Base-by-base conservation (phyloP, 2,113 vertebrate genomes). In the Pelecanus crispus region DNA sequence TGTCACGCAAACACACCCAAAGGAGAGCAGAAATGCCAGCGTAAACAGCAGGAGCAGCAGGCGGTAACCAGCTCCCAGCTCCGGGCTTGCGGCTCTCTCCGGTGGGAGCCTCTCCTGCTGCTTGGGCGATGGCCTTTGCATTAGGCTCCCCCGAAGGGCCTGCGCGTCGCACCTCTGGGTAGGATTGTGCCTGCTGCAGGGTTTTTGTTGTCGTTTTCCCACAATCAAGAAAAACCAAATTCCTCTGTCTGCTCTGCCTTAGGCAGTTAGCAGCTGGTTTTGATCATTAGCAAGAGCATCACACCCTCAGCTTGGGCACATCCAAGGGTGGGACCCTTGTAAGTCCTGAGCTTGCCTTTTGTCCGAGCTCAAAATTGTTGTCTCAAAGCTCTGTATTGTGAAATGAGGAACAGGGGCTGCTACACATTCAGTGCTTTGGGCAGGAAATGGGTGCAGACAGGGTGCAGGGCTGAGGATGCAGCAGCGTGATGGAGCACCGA, bases 281-380 rank as follows among this genome's bases (percentile, higher is more conserved):
- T 89, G 90, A 89, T 96, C 78, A 67, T 17, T 0, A 20, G 4
- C 81, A 11, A 14, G 36, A 90, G 73, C 90, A 59, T 93, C 90
- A 78, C 96, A 34, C 84, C 92, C 95, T 92, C 58, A 13, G 67
- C 71, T 25, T 6, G 68, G 77, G 10, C 11, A 4, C 0, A 3
- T 81, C 95, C 87, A 95, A 96, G 94, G 96, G 95, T 91, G 94
- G 94, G 92, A 87, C 90, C 44, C 50, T 19, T 28, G 42, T 6
- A 70, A 89, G 78, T 32, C 18, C 81, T 0, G 17, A 81, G 72
- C 38, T 77, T 10, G 61, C 50, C 50, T 88, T 66, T 67, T 25
- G 25, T 84, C 84, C 90, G 31, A 62, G 63, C 67, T 36, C 17
- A 0, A 2, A 1, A 5, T 9, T 52, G 78, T 84, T 89, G 81